Conservation (phyloP, 1,140 invertebrate genomes). For the Drosophila saltans region DNA sequence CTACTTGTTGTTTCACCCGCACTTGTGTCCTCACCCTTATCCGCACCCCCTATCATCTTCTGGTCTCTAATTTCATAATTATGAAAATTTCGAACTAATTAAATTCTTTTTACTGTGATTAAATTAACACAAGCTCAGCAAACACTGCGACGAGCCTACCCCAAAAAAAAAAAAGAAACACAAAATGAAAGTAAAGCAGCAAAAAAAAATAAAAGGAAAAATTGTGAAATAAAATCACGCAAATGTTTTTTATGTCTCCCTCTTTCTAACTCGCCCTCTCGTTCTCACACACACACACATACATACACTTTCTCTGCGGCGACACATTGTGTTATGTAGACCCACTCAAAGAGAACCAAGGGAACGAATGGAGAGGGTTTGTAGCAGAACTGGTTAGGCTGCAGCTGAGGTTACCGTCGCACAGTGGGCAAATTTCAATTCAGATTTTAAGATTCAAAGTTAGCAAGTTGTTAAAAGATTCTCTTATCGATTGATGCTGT, state of each 20-base stretch:
- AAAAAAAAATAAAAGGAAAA: slow-evolving; percentile 17
- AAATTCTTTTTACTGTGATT: slow-evolving; percentile 71
- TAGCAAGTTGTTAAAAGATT: no score
- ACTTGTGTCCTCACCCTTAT: no score
- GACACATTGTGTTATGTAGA: slow-evolving; percentile 22
- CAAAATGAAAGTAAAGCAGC: slow-evolving; percentile 15
- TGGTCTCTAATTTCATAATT: slow-evolving; percentile 8
- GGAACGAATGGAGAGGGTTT: background rate
- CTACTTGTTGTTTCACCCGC: background rate
- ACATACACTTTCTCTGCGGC: slow-evolving; percentile 14
- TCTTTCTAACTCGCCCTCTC: background rate
- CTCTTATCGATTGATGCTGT: no score
- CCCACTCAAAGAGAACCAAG: slow-evolving; percentile 6
- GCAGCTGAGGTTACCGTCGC: slow-evolving; percentile 15
- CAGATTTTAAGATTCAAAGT: background rate
- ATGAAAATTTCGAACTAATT: slow-evolving; percentile 51
- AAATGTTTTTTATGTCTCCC: slow-evolving; percentile 65
- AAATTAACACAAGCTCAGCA: slow-evolving; percentile 61
- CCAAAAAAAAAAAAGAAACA: slow-evolving; percentile 21
- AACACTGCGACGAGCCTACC: slow-evolving; percentile 15
- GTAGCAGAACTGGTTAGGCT: slow-evolving; percentile 6
- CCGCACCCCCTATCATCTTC: background rate
- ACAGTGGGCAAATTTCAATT: slow-evolving; percentile 5
- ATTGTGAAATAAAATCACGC: slow-evolving; percentile 73
- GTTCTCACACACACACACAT: background rate